Percentiles rank a stretch among this genome's conserved stretches.
Evolutionary conservation across 1,140 invertebrate species (phyloP).

Genomic region (Cataglyphis hispanica): DNA sequence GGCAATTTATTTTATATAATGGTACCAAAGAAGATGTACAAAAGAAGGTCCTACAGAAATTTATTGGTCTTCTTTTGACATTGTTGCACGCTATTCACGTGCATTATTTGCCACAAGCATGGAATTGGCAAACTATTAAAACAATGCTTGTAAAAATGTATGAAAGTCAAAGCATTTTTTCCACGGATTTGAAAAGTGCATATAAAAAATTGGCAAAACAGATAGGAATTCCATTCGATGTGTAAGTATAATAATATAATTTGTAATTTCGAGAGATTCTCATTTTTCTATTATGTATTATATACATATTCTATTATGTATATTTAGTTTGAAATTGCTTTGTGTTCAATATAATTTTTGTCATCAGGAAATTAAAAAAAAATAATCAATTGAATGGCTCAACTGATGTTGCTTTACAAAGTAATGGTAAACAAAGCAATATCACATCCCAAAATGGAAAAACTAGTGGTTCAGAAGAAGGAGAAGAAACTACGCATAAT

Average conservation of each 20-base stretch:
- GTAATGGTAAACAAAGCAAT: slow-evolving; percentile 57
- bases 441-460: slow-evolving; percentile 2
- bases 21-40: slow-evolving; percentile 42
- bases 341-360: slow-evolving; percentile 12
- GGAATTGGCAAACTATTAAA: slow-evolving; percentile 84
- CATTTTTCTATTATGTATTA: slow-evolving; percentile 10
- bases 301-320: background rate
- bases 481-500: slow-evolving; percentile 20
- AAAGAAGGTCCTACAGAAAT: slow-evolving; percentile 84
- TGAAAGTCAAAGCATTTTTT: slow-evolving; percentile 78
- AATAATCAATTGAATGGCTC: background rate
- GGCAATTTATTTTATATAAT: slow-evolving; percentile 69
- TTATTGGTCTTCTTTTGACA: slow-evolving; percentile 83
- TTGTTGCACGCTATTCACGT: slow-evolving; percentile 81
- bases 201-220: slow-evolving; percentile 85
- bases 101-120: slow-evolving; percentile 80
- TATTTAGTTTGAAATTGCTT: slow-evolving; percentile 1
- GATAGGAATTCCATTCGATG: slow-evolving; percentile 79
- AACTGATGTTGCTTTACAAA: background rate
- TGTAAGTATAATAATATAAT: slow-evolving; percentile 73
- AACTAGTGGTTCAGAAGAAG: slow-evolving; percentile 63
- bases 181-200: slow-evolving; percentile 84
- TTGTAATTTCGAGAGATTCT: slow-evolving; percentile 16
- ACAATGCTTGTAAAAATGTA: slow-evolving; percentile 79
- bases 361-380: slow-evolving; percentile 46